Percentiles rank a stretch among this genome's conserved stretches.
phyloP scores from a whole-genome alignment of 2,113 vertebrate genomes.

The Lota lota region DNA sequence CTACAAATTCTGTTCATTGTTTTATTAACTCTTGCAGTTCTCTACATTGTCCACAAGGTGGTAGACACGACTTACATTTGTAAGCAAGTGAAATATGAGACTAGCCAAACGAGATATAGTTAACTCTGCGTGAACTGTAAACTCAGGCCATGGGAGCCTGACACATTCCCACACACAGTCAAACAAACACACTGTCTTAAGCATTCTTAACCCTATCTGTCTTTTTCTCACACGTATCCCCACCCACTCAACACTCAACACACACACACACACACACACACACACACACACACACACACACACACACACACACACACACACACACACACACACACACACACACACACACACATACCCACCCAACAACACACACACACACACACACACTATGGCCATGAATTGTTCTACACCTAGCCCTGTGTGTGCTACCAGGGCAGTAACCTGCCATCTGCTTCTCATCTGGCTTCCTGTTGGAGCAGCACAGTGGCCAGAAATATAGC shows the following conservation, averaged over 20 bases:
- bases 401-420: too few species aligned
- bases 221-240: too few species aligned
- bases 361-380: too few species aligned
- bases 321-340: too few species aligned
- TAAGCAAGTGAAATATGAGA: background rate
- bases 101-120: background rate
- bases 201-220: background rate
- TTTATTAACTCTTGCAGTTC: conserved; percentile 10
- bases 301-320: too few species aligned
- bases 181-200: background rate
- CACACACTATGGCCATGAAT: too few species aligned
- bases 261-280: too few species aligned
- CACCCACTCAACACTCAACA: too few species aligned
- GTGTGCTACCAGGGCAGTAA: conserved; percentile 18
- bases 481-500: conserved; percentile 23
- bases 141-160: background rate
- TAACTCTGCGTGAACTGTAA: conserved; percentile 8
- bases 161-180: background rate
- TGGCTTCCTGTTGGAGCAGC: conserved; percentile 25
- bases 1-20: background rate
- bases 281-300: too few species aligned
- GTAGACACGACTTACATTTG: conserved; percentile 1
- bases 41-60: conserved; percentile 44
- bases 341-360: too few species aligned
- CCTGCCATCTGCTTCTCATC: conserved; percentile 55